These are phyloP conservation scores for Andricus grossulariae DNA, from an alignment of 1,140 invertebrate species.

Conservation along the genomic window DNA sequence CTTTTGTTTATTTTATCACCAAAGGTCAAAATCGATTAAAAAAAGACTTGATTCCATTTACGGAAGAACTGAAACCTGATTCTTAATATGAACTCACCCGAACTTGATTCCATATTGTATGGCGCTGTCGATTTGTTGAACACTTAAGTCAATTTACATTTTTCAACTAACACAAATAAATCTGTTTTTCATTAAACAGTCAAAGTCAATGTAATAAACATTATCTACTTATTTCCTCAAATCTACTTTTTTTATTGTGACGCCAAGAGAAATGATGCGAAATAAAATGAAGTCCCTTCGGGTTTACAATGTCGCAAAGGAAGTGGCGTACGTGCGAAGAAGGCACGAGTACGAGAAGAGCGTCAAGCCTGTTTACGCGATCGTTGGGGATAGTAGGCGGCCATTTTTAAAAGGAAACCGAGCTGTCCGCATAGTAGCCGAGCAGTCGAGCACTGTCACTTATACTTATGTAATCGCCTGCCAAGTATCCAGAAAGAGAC, in stretches of 20 bases:
- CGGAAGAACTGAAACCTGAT: too few relatives aligned
- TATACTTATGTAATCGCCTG: constrained; percentile 9
- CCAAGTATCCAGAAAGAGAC: constrained; percentile 1
- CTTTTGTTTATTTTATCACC: too few relatives aligned
- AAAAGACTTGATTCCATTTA: neutral
- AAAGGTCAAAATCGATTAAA: neutral
- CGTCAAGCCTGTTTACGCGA: constrained; percentile 8
- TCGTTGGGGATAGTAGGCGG: constrained; percentile 40
- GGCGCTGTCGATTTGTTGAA: too few relatives aligned
- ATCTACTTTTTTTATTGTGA: neutral
- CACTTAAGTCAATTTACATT: too few relatives aligned
- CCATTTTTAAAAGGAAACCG: constrained; percentile 66
- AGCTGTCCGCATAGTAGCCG: constrained; percentile 33
- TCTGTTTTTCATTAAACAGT: too few relatives aligned
- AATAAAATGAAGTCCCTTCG: too few relatives aligned
- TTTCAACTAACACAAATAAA: too few relatives aligned
- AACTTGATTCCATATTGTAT: too few relatives aligned
- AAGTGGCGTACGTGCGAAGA: neutral
- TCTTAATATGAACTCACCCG: too few relatives aligned
- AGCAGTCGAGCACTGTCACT: neutral
- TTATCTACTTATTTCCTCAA: neutral
- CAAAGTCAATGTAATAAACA: too few relatives aligned
- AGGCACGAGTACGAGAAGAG: neutral
- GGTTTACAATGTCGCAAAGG: neutral
- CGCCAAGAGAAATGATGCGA: neutral